Percentiles rank a stretch among this genome's conserved stretches.
phyloP scores from a whole-genome alignment of 2,888 invertebrate species.

The Trilocha varians region DNA sequence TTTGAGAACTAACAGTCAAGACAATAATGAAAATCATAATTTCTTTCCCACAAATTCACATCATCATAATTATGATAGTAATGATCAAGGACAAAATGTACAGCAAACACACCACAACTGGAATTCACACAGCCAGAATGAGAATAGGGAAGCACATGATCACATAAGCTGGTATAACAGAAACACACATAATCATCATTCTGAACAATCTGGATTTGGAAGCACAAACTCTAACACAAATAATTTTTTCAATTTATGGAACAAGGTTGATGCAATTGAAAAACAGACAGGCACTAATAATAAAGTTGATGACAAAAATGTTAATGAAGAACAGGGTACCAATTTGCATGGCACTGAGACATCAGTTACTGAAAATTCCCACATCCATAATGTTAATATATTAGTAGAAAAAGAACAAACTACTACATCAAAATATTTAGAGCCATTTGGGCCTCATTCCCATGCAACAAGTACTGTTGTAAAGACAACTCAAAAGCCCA shows the following conservation, averaged over 20 bases:
- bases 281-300: conserved; percentile 13
- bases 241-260: conserved; percentile 23
- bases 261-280: conserved; percentile 23
- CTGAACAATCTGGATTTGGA: not conserved
- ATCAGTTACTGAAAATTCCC: not conserved
- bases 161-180: not conserved
- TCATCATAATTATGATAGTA: not conserved
- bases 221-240: conserved; percentile 7
- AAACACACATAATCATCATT: not conserved
- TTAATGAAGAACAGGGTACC: not conserved
- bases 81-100: not conserved
- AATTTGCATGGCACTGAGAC: not conserved
- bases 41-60: not conserved
- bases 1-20: not conserved
- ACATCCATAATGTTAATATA: not conserved
- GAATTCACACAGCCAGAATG: not conserved
- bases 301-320: conserved; percentile 1
- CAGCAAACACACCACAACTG: not conserved
- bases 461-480: not conserved
- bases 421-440: not conserved
- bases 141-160: not conserved
- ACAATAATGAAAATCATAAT: not conserved
- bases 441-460: not conserved
- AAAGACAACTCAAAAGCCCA: conserved; percentile 4
- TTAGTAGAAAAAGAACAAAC: not conserved